Conservation (phyloP, 2,888 invertebrate species). For the Autographa gamma region DNA sequence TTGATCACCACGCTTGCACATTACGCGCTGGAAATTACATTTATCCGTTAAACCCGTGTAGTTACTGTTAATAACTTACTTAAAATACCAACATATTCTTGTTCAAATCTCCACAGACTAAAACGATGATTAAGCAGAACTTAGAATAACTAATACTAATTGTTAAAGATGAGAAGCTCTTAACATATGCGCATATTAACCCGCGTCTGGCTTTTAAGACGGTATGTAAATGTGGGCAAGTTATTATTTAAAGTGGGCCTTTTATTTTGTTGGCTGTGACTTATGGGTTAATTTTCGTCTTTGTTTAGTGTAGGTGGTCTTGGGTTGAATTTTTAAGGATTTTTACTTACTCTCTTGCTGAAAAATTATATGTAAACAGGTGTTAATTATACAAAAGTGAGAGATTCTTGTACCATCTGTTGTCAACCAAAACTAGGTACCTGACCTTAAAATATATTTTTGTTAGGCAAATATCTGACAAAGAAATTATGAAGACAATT, state of each 20-base stretch:
- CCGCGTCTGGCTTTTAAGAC: constrained; percentile 49
- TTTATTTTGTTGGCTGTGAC: constrained; percentile 29
- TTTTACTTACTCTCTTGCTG: not conserved
- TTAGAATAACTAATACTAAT: constrained; percentile 70
- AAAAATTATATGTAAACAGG: too few relatives aligned
- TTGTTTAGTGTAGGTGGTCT: constrained; percentile 10
- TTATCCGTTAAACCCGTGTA: too few relatives aligned
- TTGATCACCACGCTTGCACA: too few relatives aligned
- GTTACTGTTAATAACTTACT: too few relatives aligned
- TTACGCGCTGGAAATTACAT: too few relatives aligned
- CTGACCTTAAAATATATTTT: too few relatives aligned
- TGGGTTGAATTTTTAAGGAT: not conserved
- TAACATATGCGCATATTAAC: constrained; percentile 79
- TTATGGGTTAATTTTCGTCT: constrained; percentile 29
- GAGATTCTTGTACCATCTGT: too few relatives aligned
- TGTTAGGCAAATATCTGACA: too few relatives aligned
- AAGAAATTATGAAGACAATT: too few relatives aligned
- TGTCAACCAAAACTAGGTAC: too few relatives aligned
- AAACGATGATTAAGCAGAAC: constrained; percentile 38
- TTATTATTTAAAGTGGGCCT: constrained; percentile 51
- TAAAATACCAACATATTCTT: not conserved
- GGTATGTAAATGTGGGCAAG: constrained; percentile 60
- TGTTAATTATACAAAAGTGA: too few relatives aligned
- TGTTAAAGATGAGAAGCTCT: constrained; percentile 77
- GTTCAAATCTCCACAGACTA: not conserved